Conservation (phyloP, 2,888 invertebrate species). For the Melipona bicolor region DNA sequence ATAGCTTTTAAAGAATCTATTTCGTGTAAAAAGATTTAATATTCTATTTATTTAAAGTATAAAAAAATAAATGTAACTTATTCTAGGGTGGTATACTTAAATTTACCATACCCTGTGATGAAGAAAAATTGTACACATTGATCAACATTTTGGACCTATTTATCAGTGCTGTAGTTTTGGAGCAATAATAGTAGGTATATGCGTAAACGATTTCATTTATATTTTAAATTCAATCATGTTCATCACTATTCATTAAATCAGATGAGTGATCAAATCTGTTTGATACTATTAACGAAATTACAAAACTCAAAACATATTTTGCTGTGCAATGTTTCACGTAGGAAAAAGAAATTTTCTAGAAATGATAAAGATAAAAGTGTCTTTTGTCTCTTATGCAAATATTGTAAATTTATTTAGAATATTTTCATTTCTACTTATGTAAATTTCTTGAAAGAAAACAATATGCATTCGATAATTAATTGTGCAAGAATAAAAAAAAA, state of each 20-base stretch:
- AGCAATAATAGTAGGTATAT: constrained; percentile 73
- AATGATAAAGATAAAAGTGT: constrained; percentile 28
- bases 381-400: constrained; percentile 29
- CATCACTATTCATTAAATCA: constrained; percentile 43
- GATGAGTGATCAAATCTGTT: constrained; percentile 53
- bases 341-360: constrained; percentile 24
- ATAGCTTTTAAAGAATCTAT: background rate
- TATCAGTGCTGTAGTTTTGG: constrained; percentile 69
- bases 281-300: constrained; percentile 60
- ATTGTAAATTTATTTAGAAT: constrained; percentile 45
- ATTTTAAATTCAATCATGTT: constrained; percentile 56
- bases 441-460: constrained; percentile 34
- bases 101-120: constrained; percentile 70
- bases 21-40: background rate
- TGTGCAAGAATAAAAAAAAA: constrained; percentile 11
- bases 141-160: constrained; percentile 69
- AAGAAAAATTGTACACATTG: constrained; percentile 64
- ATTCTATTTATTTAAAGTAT: background rate
- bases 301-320: constrained; percentile 51
- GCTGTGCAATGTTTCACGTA: constrained; percentile 52
- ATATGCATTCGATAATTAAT: constrained; percentile 28
- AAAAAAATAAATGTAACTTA: constrained; percentile 34
- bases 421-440: constrained; percentile 24
- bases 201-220: constrained; percentile 63
- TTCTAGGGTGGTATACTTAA: constrained; percentile 75